Percentiles rank a stretch among this genome's conserved stretches.
These are phyloP conservation scores for Podarcis muralis DNA, from an alignment of 2,113 vertebrate species.

Conservation along the genomic window DNA sequence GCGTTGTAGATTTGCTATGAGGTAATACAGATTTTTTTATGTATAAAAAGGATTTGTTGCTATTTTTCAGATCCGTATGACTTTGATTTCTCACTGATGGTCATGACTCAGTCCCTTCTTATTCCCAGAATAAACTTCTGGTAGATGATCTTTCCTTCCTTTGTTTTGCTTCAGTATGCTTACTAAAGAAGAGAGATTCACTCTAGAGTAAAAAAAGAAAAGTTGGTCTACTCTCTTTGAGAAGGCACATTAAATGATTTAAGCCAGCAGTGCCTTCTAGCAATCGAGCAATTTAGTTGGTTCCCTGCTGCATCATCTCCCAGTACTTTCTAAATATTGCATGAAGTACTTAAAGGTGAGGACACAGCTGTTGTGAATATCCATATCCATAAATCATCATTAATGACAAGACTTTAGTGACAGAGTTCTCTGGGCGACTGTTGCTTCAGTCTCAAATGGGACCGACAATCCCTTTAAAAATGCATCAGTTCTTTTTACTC, in stretches of 20 bases:
- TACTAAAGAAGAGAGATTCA: conserved; percentile 44
- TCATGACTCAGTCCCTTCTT: neutral
- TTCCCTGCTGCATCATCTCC: conserved; percentile 72
- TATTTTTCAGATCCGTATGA: neutral
- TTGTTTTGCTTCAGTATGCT: conserved; percentile 45
- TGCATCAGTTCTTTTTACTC: conserved; percentile 70
- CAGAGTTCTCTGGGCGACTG: conserved; percentile 68
- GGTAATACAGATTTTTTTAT: neutral
- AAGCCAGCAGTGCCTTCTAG: conserved; percentile 60
- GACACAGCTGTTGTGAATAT: conserved; percentile 75
- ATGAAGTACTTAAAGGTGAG: conserved; percentile 77
- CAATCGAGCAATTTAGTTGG: conserved; percentile 72
- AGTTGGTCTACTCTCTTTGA: conserved; percentile 52
- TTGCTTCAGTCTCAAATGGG: conserved; percentile 56
- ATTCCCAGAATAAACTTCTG: neutral
- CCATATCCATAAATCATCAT: conserved; percentile 75
- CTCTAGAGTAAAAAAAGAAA: neutral
- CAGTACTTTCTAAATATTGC: conserved; percentile 75
- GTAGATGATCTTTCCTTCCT: conserved; percentile 28
- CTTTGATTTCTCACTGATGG: conserved; percentile 4
- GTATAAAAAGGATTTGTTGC: fast-evolving
- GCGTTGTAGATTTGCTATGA: neutral
- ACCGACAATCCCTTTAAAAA: conserved; percentile 75
- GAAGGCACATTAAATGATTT: conserved; percentile 68
- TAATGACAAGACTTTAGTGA: conserved; percentile 68